phyloP scores from a whole-genome alignment of 2,797 vertebrate species.

The Protonibea diacanthus region DNA sequence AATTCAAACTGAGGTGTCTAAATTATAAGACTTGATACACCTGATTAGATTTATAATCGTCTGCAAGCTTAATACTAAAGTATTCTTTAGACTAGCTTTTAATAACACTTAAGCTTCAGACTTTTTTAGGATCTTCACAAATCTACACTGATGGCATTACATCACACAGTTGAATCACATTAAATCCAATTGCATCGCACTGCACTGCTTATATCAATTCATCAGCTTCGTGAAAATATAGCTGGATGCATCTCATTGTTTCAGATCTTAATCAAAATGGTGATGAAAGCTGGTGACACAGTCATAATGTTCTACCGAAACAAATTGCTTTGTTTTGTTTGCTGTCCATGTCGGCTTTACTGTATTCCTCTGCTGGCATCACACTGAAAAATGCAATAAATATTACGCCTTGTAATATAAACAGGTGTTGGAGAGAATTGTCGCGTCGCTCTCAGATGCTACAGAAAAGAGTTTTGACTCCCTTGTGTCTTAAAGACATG shows the following conservation, averaged over 20 bases:
- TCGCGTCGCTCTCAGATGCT: constrained; percentile 5
- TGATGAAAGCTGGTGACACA: constrained; percentile 63
- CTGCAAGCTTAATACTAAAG: constrained; percentile 1
- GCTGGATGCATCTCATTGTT: constrained; percentile 45
- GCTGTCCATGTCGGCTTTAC: constrained; percentile 35
- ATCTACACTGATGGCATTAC: constrained; percentile 20
- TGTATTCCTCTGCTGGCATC: constrained; percentile 38
- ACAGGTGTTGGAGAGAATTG: constrained; percentile 20
- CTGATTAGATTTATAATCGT: neutral
- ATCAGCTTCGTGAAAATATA: constrained; percentile 54
- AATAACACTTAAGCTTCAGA: neutral
- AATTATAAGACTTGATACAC: constrained; percentile 7
- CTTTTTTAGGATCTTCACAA: neutral
- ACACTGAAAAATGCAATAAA: constrained; percentile 22
- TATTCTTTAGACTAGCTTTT: neutral
- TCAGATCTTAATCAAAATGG: constrained; percentile 49
- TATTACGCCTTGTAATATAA: constrained; percentile 38
- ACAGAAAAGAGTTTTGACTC: constrained; percentile 39
- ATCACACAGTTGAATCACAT: constrained; percentile 27
- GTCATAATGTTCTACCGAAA: constrained; percentile 59
- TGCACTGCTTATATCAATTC: constrained; percentile 39
- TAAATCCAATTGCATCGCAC: constrained; percentile 35
- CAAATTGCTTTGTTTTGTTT: constrained; percentile 31
- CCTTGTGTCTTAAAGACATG: constrained; percentile 40
- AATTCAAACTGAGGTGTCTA: constrained; percentile 21